These are phyloP conservation scores for Ctenopoma multispine DNA, from an alignment of 2,797 vertebrate genomes.

Conservation along the genomic window DNA sequence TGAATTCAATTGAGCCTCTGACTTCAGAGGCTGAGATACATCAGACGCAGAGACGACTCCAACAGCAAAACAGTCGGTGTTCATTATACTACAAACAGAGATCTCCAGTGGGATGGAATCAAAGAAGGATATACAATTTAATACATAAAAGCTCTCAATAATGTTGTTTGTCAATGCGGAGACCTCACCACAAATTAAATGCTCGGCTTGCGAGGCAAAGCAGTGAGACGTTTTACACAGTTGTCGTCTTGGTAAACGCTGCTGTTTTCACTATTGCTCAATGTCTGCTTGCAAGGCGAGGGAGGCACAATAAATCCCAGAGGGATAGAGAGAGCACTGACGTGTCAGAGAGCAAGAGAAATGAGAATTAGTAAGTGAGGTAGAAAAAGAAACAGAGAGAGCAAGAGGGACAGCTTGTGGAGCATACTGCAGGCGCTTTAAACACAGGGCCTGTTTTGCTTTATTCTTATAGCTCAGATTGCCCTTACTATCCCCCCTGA, in stretches of 20 bases:
- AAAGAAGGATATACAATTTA: constrained; percentile 55
- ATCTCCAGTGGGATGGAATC: constrained; percentile 55
- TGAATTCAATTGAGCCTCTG: constrained; percentile 56
- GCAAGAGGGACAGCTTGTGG: constrained; percentile 6
- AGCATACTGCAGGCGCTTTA: constrained; percentile 27
- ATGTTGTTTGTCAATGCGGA: constrained; percentile 58
- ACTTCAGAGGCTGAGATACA: constrained; percentile 49
- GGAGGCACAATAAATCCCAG: constrained; percentile 53
- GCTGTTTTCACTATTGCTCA: constrained; percentile 49
- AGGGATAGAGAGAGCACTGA: constrained; percentile 41
- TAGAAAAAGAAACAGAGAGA: constrained; percentile 12
- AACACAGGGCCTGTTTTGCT: constrained; percentile 26
- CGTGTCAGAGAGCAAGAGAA: constrained; percentile 49
- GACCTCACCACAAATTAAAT: constrained; percentile 67
- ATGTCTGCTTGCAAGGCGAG: constrained; percentile 31
- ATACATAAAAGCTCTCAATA: constrained; percentile 49
- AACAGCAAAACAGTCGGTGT: constrained; percentile 51
- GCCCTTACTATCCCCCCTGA: constrained; percentile 34
- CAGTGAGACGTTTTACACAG: constrained; percentile 29
- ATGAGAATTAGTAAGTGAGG: constrained; percentile 34
- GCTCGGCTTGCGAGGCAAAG: constrained; percentile 61
- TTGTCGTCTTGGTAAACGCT: constrained; percentile 44
- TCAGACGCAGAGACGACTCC: constrained; percentile 46
- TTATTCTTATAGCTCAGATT: constrained; percentile 5
- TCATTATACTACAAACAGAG: constrained; percentile 51